Evolutionary conservation across 2,797 vertebrate species (phyloP).

Genomic region (Eulemur coronatus): DNA sequence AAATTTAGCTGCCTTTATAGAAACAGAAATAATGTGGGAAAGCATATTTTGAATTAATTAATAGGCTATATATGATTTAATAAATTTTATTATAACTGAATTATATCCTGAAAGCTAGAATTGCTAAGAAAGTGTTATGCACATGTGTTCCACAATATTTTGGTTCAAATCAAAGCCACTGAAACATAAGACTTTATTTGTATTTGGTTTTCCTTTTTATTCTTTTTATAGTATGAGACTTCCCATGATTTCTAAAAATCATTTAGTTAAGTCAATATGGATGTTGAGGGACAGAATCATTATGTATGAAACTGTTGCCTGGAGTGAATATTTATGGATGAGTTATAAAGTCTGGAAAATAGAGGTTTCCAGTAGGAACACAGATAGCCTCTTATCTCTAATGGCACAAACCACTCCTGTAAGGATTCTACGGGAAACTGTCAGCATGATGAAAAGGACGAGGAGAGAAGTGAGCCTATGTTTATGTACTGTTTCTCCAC

Average conservation of each 20-base stretch:
- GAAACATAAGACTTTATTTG: not conserved
- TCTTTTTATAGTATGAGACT: slow-evolving; percentile 2
- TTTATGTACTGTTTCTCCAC: slow-evolving; percentile 30
- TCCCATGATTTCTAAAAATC: not conserved
- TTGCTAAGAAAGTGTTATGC: not conserved
- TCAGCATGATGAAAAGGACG: slow-evolving; percentile 64
- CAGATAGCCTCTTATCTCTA: slow-evolving; percentile 74
- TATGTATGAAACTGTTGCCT: slow-evolving; percentile 54
- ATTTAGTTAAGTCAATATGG: slow-evolving; percentile 28
- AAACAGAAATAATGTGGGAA: slow-evolving; percentile 17
- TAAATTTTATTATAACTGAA: slow-evolving; percentile 1
- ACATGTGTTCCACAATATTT: not conserved
- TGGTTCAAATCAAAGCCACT: not conserved
- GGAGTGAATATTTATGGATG: slow-evolving; percentile 64
- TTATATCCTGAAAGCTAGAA: not conserved
- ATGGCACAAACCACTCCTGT: slow-evolving; percentile 43
- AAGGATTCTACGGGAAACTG: slow-evolving; percentile 64
- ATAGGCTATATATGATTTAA: not conserved
- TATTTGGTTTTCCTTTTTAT: slow-evolving; percentile 30
- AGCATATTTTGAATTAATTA: not conserved
- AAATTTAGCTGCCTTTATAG: slow-evolving; percentile 2
- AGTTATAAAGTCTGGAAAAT: slow-evolving; percentile 64
- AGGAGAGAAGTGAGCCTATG: not conserved
- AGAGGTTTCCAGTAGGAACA: slow-evolving; percentile 71
- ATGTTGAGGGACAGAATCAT: slow-evolving; percentile 34